Evolutionary conservation across 2,113 vertebrate species (phyloP).

Genomic region (Laticauda laticaudata): DNA sequence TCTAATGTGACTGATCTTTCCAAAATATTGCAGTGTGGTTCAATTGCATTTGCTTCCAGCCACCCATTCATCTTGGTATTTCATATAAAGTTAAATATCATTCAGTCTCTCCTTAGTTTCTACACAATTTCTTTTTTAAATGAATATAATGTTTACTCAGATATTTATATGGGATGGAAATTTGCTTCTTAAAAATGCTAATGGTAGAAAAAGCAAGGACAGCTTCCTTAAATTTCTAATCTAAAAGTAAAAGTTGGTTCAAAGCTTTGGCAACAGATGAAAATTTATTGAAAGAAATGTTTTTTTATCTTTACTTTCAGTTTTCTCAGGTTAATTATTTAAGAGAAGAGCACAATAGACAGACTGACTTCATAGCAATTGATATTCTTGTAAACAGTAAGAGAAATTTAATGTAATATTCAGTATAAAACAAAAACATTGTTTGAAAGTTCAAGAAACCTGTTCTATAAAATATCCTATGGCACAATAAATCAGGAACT

Average conservation of each 20-base stretch:
- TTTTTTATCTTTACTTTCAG: neutral
- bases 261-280: neutral
- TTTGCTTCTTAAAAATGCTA: neutral
- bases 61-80: neutral
- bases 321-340: neutral
- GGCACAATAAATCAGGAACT: neutral
- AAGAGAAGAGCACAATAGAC: neutral
- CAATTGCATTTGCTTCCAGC: neutral
- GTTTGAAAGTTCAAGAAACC: neutral
- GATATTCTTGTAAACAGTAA: neutral
- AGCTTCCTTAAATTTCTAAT: neutral
- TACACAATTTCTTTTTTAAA: neutral
- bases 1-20: neutral
- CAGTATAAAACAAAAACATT: neutral
- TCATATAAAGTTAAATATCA: neutral
- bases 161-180: neutral
- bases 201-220: neutral
- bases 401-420: neutral
- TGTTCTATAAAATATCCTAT: neutral
- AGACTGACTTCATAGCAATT: neutral
- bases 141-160: neutral
- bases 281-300: neutral
- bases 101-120: neutral
- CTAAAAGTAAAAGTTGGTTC: neutral
- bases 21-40: neutral